These are phyloP conservation scores for Neopelma chrysocephalum DNA, from an alignment of 2,797 vertebrate genomes.

Conservation along the genomic window DNA sequence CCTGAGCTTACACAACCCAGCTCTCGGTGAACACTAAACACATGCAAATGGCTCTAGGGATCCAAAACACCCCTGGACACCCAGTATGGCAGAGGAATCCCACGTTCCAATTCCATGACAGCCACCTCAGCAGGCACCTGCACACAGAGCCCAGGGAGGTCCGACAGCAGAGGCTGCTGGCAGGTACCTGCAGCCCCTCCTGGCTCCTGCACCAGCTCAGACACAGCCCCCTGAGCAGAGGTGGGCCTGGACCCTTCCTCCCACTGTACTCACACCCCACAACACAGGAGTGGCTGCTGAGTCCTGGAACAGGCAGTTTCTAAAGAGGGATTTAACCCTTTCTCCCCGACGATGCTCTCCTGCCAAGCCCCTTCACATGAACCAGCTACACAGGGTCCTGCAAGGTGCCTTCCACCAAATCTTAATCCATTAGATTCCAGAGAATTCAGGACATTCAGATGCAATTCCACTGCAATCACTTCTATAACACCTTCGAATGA, in stretches of 20 bases:
- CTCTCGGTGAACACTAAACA: not conserved
- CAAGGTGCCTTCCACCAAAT: not conserved
- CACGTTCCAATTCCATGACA: too few species aligned
- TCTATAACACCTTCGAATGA: not conserved
- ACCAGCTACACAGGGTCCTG: not conserved
- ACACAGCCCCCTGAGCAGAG: not conserved
- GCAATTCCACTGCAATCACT: not conserved
- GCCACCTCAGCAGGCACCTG: not conserved
- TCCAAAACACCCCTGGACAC: not conserved
- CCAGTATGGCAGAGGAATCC: accelerated
- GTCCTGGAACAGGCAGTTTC: not conserved
- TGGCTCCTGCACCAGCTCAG: not conserved
- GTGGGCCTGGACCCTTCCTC: not conserved
- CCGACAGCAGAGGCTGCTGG: not conserved
- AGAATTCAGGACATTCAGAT: not conserved
- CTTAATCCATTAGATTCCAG: not conserved
- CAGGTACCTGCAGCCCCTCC: not conserved
- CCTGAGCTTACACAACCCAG: not conserved
- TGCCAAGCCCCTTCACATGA: not conserved
- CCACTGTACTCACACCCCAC: too few species aligned
- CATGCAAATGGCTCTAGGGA: not conserved
- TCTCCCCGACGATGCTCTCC: not conserved
- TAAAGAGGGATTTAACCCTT: not conserved
- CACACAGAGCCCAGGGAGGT: not conserved
- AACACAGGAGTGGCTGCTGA: not conserved